Percentiles rank a stretch among this genome's conserved stretches.
phyloP scores from a whole-genome alignment of 92 coral and sea anemone genomes.

The Diadumene lineata region DNA sequence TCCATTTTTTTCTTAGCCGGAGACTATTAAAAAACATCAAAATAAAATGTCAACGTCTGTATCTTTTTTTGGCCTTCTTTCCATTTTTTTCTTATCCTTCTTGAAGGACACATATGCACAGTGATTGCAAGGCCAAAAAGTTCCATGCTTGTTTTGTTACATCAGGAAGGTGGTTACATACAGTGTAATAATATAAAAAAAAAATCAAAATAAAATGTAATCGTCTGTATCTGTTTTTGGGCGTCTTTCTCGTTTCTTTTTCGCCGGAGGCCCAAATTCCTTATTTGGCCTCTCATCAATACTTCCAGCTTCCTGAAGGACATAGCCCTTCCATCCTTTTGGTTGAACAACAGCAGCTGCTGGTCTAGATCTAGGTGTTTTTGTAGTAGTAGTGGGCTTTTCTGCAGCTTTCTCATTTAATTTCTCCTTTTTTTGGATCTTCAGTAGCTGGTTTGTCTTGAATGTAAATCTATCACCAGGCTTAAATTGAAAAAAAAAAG shows the following conservation, averaged over 20 bases:
- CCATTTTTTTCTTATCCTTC: too few species aligned
- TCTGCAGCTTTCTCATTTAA: background rate
- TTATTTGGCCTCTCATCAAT: too few species aligned
- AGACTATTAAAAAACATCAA: too few species aligned
- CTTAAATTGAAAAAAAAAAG: conserved; percentile 1
- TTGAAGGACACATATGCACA: too few species aligned
- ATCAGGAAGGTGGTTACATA: too few species aligned
- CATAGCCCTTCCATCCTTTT: conserved; percentile 18
- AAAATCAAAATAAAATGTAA: background rate
- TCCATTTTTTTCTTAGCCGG: too few species aligned
- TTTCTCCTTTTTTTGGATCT: background rate
- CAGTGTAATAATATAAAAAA: too few species aligned
- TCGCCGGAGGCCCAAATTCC: conserved; percentile 2
- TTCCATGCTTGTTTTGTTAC: too few species aligned
- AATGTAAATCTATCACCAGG: conserved; percentile 11
- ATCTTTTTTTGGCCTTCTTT: too few species aligned
- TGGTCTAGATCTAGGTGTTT: background rate
- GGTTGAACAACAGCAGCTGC: background rate
- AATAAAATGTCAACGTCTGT: too few species aligned
- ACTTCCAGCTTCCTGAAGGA: background rate
- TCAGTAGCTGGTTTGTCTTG: conserved; percentile 1
- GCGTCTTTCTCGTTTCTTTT: background rate
- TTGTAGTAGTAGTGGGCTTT: background rate
- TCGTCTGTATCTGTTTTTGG: background rate
- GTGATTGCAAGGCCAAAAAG: too few species aligned